Conservation (phyloP, 2,888 invertebrate species). For the Eledone cirrhosa region DNA sequence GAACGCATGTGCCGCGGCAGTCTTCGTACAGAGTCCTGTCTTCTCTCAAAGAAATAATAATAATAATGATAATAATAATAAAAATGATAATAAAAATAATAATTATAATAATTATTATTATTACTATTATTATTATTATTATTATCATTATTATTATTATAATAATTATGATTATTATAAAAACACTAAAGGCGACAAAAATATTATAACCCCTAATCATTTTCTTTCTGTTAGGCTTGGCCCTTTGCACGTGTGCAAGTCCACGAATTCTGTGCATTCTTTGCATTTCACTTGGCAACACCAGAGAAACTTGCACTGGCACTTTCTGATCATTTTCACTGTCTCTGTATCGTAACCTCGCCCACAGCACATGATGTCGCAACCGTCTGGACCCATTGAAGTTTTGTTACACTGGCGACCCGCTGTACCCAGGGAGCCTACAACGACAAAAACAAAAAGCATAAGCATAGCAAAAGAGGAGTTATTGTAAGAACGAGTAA, state of each 20-base stretch:
- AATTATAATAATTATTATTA: no score
- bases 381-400: slow-evolving; percentile 69
- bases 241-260: slow-evolving; percentile 87
- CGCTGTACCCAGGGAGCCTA: slow-evolving; percentile 71
- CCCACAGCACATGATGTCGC: slow-evolving; percentile 70
- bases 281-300: slow-evolving; percentile 88
- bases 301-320: slow-evolving; percentile 86
- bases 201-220: background rate
- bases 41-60: no score
- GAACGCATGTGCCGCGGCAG: slow-evolving; percentile 25
- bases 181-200: background rate
- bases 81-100: background rate
- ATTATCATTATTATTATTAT: background rate
- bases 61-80: background rate
- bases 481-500: background rate
- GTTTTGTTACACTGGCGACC: slow-evolving; percentile 71
- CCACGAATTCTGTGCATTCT: slow-evolving; percentile 75
- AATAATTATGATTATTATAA: background rate
- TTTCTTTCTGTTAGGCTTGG: slow-evolving; percentile 37
- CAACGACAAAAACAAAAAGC: slow-evolving; percentile 32
- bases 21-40: background rate
- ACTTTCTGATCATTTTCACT: slow-evolving; percentile 75
- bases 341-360: slow-evolving; percentile 71
- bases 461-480: no score
- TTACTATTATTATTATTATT: background rate